A percentile compares a stretch with the other conserved stretches of the same genome.
These are phyloP conservation scores for Herminia tarsipennalis DNA, from an alignment of 2,888 invertebrate species.

Conservation along the genomic window DNA sequence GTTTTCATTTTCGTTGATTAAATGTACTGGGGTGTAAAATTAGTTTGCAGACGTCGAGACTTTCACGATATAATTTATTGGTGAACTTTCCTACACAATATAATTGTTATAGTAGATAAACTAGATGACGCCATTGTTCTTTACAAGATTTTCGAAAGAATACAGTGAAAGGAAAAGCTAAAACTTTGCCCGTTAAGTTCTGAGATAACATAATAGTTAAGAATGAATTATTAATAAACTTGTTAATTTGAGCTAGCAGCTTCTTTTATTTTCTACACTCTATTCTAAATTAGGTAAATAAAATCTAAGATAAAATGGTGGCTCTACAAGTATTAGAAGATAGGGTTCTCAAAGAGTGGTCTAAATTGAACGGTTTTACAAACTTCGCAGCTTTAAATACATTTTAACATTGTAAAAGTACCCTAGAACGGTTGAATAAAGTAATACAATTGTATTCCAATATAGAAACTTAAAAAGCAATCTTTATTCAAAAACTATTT, in stretches of 20 bases:
- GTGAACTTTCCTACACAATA: constrained; percentile 36
- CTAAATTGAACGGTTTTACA: too few relatives aligned
- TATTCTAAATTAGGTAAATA: too few relatives aligned
- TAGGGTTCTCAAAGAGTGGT: too few relatives aligned
- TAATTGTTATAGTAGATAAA: constrained; percentile 38
- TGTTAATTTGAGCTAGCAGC: constrained; percentile 24
- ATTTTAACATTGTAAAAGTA: too few relatives aligned
- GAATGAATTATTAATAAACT: constrained; percentile 27
- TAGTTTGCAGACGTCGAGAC: constrained; percentile 30
- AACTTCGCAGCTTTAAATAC: too few relatives aligned
- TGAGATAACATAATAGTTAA: constrained; percentile 25
- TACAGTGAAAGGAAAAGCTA: constrained; percentile 22
- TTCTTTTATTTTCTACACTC: too few relatives aligned
- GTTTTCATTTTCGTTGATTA: constrained; percentile 46
- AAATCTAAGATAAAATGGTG: too few relatives aligned
- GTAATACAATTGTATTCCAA: constrained; percentile 20
- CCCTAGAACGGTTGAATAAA: neutral
- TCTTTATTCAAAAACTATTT: constrained; percentile 36
- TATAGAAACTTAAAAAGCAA: constrained; percentile 25
- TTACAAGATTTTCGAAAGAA: constrained; percentile 33
- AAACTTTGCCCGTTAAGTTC: constrained; percentile 16
- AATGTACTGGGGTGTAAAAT: constrained; percentile 53
- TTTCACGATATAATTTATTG: constrained; percentile 40
- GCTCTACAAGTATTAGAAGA: too few relatives aligned
- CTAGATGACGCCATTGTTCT: constrained; percentile 25